Conservation (phyloP, 2,888 invertebrate species). For the Neria commutata region DNA sequence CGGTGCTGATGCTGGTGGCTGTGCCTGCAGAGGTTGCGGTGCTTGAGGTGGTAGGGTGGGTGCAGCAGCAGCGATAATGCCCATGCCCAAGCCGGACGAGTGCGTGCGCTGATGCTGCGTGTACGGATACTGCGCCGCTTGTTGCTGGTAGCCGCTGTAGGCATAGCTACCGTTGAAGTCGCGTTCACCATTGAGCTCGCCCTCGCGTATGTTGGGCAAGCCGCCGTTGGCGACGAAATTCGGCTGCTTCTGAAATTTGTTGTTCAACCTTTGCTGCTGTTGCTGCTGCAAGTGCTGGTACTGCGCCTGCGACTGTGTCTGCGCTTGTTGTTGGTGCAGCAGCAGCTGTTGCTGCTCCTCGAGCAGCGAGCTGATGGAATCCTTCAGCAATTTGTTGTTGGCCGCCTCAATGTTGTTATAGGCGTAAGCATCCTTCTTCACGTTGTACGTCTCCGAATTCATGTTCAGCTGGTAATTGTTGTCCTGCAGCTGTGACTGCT, state of each 20-base stretch:
- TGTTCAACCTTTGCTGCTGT: slow-evolving; percentile 55
- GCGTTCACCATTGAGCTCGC: slow-evolving; percentile 44
- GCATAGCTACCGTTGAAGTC: slow-evolving; percentile 35
- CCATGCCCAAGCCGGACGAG: slow-evolving; percentile 36
- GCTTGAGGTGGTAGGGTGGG: slow-evolving; percentile 26
- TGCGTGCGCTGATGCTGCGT: slow-evolving; percentile 37
- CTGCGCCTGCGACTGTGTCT: slow-evolving; percentile 36
- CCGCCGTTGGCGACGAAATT: slow-evolving; percentile 57
- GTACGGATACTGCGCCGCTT: slow-evolving; percentile 26
- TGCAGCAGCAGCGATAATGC: slow-evolving; percentile 30
- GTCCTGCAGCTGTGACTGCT: slow-evolving; percentile 56
- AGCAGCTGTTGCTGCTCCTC: slow-evolving; percentile 53
- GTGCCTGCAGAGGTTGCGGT: slow-evolving; percentile 33
- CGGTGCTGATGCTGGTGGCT: slow-evolving; percentile 52
- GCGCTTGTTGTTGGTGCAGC: slow-evolving; percentile 46
- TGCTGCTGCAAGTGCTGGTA: slow-evolving; percentile 57
- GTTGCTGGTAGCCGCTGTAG: slow-evolving; percentile 37
- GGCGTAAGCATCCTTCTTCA: slow-evolving; percentile 55
- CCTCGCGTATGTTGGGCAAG: slow-evolving; percentile 58
- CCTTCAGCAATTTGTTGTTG: slow-evolving; percentile 34
- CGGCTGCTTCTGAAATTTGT: slow-evolving; percentile 55
- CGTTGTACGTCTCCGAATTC: slow-evolving; percentile 57
- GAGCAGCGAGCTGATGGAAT: slow-evolving; percentile 34
- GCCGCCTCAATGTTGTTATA: slow-evolving; percentile 46
- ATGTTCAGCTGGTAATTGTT: slow-evolving; percentile 53